phyloP scores from a whole-genome alignment of 2,797 vertebrate species.

The Calcarius lapponicus region DNA sequence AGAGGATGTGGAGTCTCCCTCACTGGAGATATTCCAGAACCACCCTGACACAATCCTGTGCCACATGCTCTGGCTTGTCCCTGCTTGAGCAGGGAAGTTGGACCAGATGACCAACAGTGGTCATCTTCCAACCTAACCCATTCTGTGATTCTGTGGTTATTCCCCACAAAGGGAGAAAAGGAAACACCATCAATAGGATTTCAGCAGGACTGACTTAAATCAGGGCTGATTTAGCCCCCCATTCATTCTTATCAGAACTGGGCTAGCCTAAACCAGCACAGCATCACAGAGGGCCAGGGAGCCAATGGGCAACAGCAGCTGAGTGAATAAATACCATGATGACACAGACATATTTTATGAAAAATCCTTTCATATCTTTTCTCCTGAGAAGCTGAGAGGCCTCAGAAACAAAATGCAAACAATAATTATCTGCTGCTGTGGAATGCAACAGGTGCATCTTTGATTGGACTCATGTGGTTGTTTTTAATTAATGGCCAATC shows the following conservation, averaged over 20 bases:
- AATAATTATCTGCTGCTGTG: no score
- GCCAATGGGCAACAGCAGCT: rapidly evolving
- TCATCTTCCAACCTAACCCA: not conserved
- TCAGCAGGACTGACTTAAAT: not conserved
- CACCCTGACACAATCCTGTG: not conserved
- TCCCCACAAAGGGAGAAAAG: not conserved
- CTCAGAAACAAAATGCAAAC: no score
- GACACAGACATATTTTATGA: no score
- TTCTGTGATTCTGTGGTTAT: not conserved
- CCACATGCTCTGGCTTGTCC: not conserved
- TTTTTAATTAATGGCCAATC: no score
- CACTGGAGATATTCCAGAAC: not conserved
- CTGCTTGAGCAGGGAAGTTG: not conserved
- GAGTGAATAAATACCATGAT: not conserved
- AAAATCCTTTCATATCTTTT: no score
- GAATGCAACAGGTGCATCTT: no score
- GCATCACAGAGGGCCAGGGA: not conserved
- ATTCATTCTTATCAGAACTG: not conserved
- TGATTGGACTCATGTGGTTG: no score
- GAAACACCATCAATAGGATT: not conserved
- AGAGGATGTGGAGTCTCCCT: not conserved
- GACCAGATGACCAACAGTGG: not conserved
- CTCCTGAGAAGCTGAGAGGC: no score
- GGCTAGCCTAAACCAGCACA: not conserved
- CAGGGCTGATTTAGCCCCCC: not conserved